Base-by-base conservation (phyloP, 1,140 invertebrate species). In the Cyclina sinensis region DNA sequence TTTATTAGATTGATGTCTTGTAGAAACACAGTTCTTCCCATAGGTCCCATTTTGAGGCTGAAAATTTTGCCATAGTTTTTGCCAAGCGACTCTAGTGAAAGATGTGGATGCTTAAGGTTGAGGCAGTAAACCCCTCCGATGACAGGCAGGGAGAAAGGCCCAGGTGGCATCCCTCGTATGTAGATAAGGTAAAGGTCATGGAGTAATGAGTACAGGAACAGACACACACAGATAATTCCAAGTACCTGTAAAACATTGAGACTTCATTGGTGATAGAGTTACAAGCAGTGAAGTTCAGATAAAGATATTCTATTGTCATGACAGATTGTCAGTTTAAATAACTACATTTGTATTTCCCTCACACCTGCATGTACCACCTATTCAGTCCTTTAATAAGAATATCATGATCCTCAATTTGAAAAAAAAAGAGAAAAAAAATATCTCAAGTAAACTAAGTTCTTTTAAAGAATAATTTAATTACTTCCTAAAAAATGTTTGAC, bases 61-160 rank as follows among this genome's bases (percentile, higher is more conserved):
- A 89, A 85, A n/a, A 89, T 85, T 16, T 70, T 43, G 2, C 88
- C 88, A 79, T 85, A 89, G 24, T 80, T 43, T 24, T 51, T 51
- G 2, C 27, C 74, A 18, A 89, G 57, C 18, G 30, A 57, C 7
- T 43, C 43, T 7, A 85, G 32, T 35, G 81, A 85, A 4, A 74
- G 46, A 14, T 79, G 81, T 0, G 76, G 74, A 0, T 27, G 14
- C 12, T 48, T 54, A 14, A 59, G 70, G 74, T 85, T 39, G 7
- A 89, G n/a, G n/a, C 21, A n/a, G 32, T 85, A 70, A 12, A 85
- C 24, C 9, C 81, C 81, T 21, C 88, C 88, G 1, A 89, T 85
- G 5, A 89, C 18, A 21, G 88, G 88, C 46, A 85, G n/a, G 11
- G 88, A 85, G 5, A 85, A 14, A 4, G 88, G 88, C 18, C 88